These are phyloP conservation scores for Drosophila elegans DNA, from an alignment of 1,140 invertebrate genomes.

Conservation along the genomic window DNA sequence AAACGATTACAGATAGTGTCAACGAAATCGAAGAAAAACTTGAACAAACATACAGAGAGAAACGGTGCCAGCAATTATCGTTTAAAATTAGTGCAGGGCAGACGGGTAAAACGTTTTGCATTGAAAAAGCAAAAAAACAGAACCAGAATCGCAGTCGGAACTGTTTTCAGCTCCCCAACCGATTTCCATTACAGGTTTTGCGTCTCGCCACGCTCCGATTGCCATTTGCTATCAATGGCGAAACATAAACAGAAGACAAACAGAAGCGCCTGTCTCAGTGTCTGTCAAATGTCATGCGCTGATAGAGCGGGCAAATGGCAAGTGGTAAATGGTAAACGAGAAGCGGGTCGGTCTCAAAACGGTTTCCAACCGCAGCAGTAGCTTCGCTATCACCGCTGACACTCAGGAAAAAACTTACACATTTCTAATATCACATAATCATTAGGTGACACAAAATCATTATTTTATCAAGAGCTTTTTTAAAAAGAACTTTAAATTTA, in stretches of 20 bases:
- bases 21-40: slow-evolving; percentile 44
- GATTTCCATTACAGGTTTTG: slow-evolving; percentile 44
- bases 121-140: slow-evolving; percentile 13
- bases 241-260: slow-evolving; percentile 52
- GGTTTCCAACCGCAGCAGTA: slow-evolving; percentile 56
- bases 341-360: slow-evolving; percentile 64
- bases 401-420: slow-evolving; percentile 12
- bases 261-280: slow-evolving; percentile 18
- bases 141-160: slow-evolving; percentile 2
- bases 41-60: slow-evolving; percentile 33
- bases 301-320: slow-evolving; percentile 74
- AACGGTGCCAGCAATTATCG: slow-evolving; percentile 36
- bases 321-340: slow-evolving; percentile 49
- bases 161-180: slow-evolving; percentile 8
- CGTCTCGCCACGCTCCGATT: slow-evolving; percentile 60
- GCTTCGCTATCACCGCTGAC: slow-evolving; percentile 22
- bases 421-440: too few species aligned
- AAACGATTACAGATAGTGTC: slow-evolving; percentile 35
- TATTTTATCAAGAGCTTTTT: too few species aligned
- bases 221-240: slow-evolving; percentile 66
- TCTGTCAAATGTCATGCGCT: slow-evolving; percentile 77
- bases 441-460: too few species aligned
- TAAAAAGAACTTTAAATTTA: too few species aligned
- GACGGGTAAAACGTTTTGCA: slow-evolving; percentile 35
- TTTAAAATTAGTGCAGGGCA: slow-evolving; percentile 42